A percentile compares a stretch with the other conserved stretches of the same genome.
Conservation (phyloP, 1,140 invertebrate genomes). For the Drosophila tropicalis region DNA sequence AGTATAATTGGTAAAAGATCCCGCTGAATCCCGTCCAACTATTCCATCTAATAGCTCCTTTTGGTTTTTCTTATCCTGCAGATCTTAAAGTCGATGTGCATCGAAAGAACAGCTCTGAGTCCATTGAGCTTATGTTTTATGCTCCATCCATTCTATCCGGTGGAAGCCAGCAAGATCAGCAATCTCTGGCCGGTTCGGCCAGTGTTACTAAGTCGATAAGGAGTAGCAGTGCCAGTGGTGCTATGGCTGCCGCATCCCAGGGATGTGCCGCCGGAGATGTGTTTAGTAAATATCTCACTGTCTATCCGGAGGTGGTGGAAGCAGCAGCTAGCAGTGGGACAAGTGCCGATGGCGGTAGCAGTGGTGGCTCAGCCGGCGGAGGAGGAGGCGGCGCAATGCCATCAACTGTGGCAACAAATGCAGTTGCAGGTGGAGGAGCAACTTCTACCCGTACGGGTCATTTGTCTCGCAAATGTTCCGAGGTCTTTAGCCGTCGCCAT, state of each 20-base stretch:
- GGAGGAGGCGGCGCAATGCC: background rate
- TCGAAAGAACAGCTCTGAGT: conserved; percentile 94
- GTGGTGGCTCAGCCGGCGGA: conserved; percentile 23
- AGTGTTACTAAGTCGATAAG: conserved; percentile 77
- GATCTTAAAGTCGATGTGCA: conserved; percentile 96
- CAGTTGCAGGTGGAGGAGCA: background rate
- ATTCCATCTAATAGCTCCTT: background rate
- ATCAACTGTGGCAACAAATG: background rate
- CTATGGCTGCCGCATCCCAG: conserved; percentile 28
- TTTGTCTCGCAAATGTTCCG: conserved; percentile 70
- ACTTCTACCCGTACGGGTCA: conserved; percentile 51
- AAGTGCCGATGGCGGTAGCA: conserved; percentile 41
- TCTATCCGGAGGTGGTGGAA: conserved; percentile 71
- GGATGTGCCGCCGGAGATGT: conserved; percentile 53
- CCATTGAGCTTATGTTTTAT: conserved; percentile 85
- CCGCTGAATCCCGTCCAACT: background rate
- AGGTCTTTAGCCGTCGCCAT: conserved; percentile 74
- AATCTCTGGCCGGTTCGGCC: conserved; percentile 70
- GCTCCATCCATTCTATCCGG: conserved; percentile 72
- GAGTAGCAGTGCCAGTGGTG: conserved; percentile 26
- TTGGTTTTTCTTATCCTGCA: conserved; percentile 49
- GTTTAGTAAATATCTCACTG: conserved; percentile 71
- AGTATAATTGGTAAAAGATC: conserved; percentile 87
- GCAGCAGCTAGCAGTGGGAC: conserved; percentile 37
- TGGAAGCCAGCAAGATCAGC: conserved; percentile 76